Percentiles rank a stretch among this genome's conserved stretches.
phyloP scores from a whole-genome alignment of 2,113 vertebrate genomes.

The Ia io region DNA sequence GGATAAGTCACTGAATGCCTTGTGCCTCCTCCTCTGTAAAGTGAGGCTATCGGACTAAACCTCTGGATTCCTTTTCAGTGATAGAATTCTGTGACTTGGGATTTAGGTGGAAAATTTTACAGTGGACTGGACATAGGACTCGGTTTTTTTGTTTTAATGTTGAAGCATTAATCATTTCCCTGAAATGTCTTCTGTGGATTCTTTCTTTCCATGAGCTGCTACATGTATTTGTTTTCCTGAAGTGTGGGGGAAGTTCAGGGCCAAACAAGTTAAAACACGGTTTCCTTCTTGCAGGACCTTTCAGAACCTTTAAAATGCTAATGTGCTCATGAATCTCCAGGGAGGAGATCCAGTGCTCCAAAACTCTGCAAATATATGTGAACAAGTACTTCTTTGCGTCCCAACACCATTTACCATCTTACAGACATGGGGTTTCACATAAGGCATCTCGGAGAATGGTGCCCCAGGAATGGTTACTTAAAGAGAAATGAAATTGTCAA shows the following conservation, averaged over 20 bases:
- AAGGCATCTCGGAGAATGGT: neutral
- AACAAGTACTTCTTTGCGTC: neutral
- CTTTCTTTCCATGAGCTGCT: neutral
- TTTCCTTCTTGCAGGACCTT: neutral
- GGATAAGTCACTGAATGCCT: neutral
- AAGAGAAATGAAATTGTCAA: neutral
- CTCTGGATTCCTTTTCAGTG: neutral
- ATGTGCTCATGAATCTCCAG: neutral
- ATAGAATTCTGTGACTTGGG: neutral
- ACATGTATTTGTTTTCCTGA: neutral
- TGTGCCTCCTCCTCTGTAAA: neutral
- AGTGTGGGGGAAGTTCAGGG: neutral
- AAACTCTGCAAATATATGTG: neutral
- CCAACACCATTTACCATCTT: neutral
- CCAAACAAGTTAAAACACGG: neutral
- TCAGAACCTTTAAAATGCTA: neutral
- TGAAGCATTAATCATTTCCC: neutral
- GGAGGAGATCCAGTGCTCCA: neutral
- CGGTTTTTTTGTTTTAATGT: neutral
- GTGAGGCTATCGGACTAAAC: neutral
- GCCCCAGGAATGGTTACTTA: neutral
- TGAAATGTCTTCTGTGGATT: neutral
- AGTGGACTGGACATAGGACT: neutral
- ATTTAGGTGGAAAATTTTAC: neutral
- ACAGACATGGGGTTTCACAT: neutral